Conservation (phyloP, 2,888 invertebrate species). For the Athetis lepigone region DNA sequence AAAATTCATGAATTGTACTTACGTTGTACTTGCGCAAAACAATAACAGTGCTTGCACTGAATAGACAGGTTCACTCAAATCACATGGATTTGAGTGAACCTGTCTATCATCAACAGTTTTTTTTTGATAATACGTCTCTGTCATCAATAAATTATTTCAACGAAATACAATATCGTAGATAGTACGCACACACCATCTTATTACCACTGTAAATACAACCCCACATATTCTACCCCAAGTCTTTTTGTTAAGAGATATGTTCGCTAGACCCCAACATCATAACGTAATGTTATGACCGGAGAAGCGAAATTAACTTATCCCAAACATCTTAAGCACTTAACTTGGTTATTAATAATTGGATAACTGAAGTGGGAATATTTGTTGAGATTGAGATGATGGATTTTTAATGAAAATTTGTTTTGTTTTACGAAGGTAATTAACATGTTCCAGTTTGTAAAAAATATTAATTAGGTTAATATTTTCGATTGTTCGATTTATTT, state of each 20-base stretch:
- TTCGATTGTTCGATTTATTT: no score
- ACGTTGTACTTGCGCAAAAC: no score
- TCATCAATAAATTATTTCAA: no score
- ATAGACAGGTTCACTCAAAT: no score
- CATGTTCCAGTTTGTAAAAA: no score
- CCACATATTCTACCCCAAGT: not conserved
- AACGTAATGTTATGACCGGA: not conserved
- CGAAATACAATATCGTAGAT: no score
- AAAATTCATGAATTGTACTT: no score
- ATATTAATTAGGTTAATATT: no score
- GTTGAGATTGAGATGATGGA: not conserved
- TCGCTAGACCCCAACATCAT: not conserved
- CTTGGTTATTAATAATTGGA: slow-evolving; percentile 32
- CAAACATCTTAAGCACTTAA: slow-evolving; percentile 35
- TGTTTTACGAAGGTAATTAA: not conserved
- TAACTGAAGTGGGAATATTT: slow-evolving; percentile 12
- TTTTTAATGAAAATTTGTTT: not conserved
- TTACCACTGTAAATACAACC: not conserved
- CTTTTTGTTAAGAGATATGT: not conserved
- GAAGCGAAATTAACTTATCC: slow-evolving; percentile 25
- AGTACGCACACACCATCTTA: not conserved
- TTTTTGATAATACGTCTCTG: no score
- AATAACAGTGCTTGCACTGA: no score
- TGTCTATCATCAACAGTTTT: no score
- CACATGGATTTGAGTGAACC: no score